Percentiles rank a stretch among this genome's conserved stretches.
Conservation (phyloP, 2,797 vertebrate species). For the Poecilia picta region DNA sequence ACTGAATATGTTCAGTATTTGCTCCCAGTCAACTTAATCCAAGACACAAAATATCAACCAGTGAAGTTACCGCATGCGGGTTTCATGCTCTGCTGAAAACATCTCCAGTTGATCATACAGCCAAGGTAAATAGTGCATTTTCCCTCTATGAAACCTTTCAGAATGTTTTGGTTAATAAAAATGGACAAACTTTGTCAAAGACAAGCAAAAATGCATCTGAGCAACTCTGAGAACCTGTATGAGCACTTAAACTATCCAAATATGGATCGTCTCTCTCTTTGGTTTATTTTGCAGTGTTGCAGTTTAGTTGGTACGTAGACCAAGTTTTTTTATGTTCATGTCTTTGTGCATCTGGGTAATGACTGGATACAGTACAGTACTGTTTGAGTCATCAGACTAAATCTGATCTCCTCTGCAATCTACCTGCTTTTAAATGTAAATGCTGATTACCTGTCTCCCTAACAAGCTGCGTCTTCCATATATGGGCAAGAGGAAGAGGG, state of each 20-base stretch:
- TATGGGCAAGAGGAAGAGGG: no score
- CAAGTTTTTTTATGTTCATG: neutral
- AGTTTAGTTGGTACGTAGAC: neutral
- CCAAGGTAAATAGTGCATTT: neutral
- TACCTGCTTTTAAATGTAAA: no score
- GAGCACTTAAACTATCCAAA: neutral
- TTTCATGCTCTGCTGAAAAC: neutral
- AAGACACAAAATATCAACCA: conserved; percentile 1
- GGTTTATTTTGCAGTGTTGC: neutral
- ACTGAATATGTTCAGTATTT: conserved; percentile 4
- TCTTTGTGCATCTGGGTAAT: neutral
- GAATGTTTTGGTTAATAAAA: neutral
- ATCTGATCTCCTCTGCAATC: no score
- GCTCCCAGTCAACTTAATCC: neutral
- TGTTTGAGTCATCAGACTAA: no score
- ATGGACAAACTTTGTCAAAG: neutral
- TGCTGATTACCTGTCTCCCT: no score
- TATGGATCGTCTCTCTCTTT: neutral
- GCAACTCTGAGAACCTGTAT: neutral
- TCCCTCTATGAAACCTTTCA: neutral
- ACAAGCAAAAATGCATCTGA: neutral
- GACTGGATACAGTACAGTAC: no score
- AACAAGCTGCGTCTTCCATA: no score
- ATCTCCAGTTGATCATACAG: neutral
- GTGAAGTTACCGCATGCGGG: neutral